phyloP scores from a whole-genome alignment of 2,797 vertebrate genomes.

The Mus spretus region DNA sequence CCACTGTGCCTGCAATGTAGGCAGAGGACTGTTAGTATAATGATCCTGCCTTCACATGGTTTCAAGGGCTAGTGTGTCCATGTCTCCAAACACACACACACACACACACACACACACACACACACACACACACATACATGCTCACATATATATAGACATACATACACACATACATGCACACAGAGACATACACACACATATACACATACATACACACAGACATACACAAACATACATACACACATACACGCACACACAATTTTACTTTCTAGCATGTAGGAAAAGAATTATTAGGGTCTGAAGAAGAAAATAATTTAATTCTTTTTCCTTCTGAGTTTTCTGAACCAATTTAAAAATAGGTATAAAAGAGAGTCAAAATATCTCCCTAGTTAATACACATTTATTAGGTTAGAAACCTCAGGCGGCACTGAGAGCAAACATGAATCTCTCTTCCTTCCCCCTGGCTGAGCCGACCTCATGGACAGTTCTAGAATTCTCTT shows the following conservation, averaged over 20 bases:
- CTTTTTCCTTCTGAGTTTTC: conserved; percentile 46
- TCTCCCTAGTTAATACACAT: neutral
- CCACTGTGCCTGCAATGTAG: neutral
- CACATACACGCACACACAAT: neutral
- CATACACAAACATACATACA: neutral
- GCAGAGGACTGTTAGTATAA: neutral
- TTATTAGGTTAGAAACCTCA: neutral
- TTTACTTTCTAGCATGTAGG: neutral
- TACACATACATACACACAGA: neutral
- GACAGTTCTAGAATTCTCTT: neutral
- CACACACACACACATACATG: neutral
- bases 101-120: neutral
- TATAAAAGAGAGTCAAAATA: neutral
- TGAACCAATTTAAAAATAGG: conserved; percentile 22
- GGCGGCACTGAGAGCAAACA: conserved; percentile 8
- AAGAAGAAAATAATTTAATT: conserved; percentile 24
- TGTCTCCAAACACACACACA: no score
- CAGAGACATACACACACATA: neutral
- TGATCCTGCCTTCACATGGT: neutral
- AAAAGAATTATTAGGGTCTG: neutral
- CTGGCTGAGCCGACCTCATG: neutral
- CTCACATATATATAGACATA: neutral
- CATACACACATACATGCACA: no score
- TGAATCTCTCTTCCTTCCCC: neutral
- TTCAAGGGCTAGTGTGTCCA: neutral